Conservation (phyloP, 2,113 vertebrate genomes). For the Eleginops maclovinus region DNA sequence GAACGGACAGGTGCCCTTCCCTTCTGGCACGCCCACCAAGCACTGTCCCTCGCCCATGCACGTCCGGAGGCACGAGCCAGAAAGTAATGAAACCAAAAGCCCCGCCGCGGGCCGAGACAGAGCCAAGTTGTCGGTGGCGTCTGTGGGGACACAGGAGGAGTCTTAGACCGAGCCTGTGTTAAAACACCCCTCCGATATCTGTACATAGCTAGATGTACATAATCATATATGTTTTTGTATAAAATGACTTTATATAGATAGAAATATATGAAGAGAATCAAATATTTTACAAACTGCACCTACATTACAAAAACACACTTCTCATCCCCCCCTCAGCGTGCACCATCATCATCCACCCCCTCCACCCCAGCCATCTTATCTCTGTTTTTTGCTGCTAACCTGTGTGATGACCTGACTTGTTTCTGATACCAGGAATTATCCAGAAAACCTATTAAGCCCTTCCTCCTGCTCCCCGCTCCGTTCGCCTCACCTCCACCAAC, state of each 20-base stretch:
- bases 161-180: conserved; percentile 81
- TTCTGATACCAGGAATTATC: conserved; percentile 97
- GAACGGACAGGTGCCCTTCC: conserved; percentile 95
- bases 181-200: conserved; percentile 55
- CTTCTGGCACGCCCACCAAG: conserved; percentile 91
- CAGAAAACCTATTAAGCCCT: conserved; percentile 96
- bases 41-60: conserved; percentile 85
- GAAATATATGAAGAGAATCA: conserved; percentile 72
- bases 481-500: conserved; percentile 76
- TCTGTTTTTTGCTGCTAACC: conserved; percentile 77
- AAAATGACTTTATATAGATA: conserved; percentile 86
- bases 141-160: conserved; percentile 89
- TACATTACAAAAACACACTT: conserved; percentile 19
- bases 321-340: conserved; percentile 42
- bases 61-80: conserved; percentile 89
- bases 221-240: conserved; percentile 84
- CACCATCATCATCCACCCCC: conserved; percentile 64
- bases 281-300: conserved; percentile 66
- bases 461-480: conserved; percentile 81
- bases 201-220: conserved; percentile 82
- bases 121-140: conserved; percentile 86
- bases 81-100: conserved; percentile 90
- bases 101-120: conserved; percentile 87
- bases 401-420: conserved; percentile 90
- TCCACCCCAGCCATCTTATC: conserved; percentile 22